Base-by-base conservation (phyloP, 2,888 invertebrate species). In the Lymantria dispar region DNA sequence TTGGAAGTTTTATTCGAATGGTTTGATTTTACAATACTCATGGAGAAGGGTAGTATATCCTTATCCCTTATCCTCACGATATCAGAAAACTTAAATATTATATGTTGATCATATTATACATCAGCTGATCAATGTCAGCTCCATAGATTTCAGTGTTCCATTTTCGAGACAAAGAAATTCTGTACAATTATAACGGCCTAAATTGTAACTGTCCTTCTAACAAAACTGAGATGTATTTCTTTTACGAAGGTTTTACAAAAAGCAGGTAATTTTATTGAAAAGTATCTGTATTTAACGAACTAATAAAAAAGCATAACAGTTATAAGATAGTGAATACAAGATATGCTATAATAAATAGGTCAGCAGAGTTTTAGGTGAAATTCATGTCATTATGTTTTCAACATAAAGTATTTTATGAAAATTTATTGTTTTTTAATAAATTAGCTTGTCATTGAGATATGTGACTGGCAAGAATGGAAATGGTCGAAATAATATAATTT, bases 171-270 rank as follows among this genome's bases (percentile, higher is more conserved):
- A 89, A 87, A 81, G 82, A 84, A 89, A 87, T 89, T 86, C 86
- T 90, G 89, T 90, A 90, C 88, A 91, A 91, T 91, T 90, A 91
- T 90, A 91, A 91, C 91, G 90, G 90, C 87, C 87, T 65, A 89
- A 87, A 90, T 85, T 83, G 88, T 91, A 91, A 91, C 90, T 87
- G 89, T 91, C 86, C 83, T 50, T 76, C 78, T 77, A 74, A 84
- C 82, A 82, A 85, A 85, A 83, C 78, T 81, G 76, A 74, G 78
- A 80, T 79, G 76, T 77, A 53, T 71, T 75, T 78, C 75, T 77
- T 76, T 76, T 66, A 78, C 75, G 74, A 76, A 78, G 76, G 80
- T 72, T 60, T 64, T 69, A 84, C 83, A 88, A 90, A 65, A 85
- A 78, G 85, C 90, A 89, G 88, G 88, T 89, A 89, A 88, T 87